Conservation (phyloP, 1,140 invertebrate genomes). For the Musca vetustissima region DNA sequence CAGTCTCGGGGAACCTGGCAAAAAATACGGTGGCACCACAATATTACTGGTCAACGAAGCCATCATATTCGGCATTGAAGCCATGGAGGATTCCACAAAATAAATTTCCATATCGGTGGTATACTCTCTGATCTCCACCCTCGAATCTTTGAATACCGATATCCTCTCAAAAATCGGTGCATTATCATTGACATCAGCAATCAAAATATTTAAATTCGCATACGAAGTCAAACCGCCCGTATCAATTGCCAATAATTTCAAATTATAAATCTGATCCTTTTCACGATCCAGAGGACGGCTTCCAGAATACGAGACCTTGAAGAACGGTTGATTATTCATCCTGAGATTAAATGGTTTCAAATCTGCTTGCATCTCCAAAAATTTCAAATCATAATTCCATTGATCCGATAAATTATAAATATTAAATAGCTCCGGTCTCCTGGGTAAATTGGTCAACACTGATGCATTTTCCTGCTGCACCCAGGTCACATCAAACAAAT, state of each 20-base stretch:
- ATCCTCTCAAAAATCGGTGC: constrained; percentile 70
- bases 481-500: constrained; percentile 73
- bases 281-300: constrained; percentile 74
- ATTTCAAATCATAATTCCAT: constrained; percentile 53
- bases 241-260: constrained; percentile 75
- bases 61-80: constrained; percentile 28
- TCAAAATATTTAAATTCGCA: constrained; percentile 67
- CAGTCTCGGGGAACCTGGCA: constrained; percentile 45
- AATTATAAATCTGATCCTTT: constrained; percentile 66
- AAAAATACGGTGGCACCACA: constrained; percentile 43
- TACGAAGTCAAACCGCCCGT: constrained; percentile 72
- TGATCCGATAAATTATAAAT: constrained; percentile 53
- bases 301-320: constrained; percentile 44
- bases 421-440: constrained; percentile 36
- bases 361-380: constrained; percentile 47
- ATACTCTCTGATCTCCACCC: constrained; percentile 65
- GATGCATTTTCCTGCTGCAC: constrained; percentile 29
- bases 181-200: constrained; percentile 86
- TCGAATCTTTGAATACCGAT: constrained; percentile 66
- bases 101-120: constrained; percentile 61
- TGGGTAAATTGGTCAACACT: constrained; percentile 26
- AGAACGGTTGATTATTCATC: constrained; percentile 42
- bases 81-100: constrained; percentile 52
- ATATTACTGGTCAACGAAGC: constrained; percentile 42
- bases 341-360: constrained; percentile 47